phyloP scores from a whole-genome alignment of 2,888 invertebrate genomes.

The Thera obeliscata region DNA sequence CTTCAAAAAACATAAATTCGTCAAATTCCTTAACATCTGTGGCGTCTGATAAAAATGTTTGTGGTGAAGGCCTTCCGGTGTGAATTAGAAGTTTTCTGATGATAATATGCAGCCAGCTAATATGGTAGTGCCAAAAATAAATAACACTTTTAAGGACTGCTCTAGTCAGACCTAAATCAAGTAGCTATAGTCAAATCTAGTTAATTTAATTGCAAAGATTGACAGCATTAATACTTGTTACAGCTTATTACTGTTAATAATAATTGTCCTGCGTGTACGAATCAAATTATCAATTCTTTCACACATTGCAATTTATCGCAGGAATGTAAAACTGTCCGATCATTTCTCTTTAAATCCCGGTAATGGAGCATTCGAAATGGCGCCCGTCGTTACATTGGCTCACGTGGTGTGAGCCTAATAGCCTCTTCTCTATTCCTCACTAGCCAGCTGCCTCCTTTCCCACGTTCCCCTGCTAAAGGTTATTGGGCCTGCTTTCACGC shows the following conservation, averaged over 20 bases:
- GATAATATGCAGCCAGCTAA: too few relatives aligned
- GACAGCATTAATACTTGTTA: too few relatives aligned
- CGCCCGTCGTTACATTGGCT: slow-evolving; percentile 68
- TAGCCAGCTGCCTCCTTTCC: slow-evolving; percentile 75
- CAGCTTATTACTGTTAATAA: too few relatives aligned
- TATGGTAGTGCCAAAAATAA: too few relatives aligned
- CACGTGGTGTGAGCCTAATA: slow-evolving; percentile 65
- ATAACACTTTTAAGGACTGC: too few relatives aligned
- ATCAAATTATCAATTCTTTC: background rate
- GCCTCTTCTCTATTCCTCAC: slow-evolving; percentile 70
- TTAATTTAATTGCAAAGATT: too few relatives aligned
- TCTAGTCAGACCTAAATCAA: too few relatives aligned
- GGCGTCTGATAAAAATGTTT: too few relatives aligned
- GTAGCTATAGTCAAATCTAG: too few relatives aligned
- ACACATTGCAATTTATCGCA: slow-evolving; percentile 29
- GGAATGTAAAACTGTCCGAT: slow-evolving; percentile 37
- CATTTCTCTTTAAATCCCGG: slow-evolving; percentile 55
- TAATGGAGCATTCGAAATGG: slow-evolving; percentile 68
- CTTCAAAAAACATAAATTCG: background rate
- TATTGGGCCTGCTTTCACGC: slow-evolving; percentile 82
- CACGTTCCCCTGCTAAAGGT: slow-evolving; percentile 78
- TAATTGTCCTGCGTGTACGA: background rate
- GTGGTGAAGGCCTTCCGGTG: too few relatives aligned
- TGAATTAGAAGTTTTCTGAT: too few relatives aligned
- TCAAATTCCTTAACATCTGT: background rate